Percentiles rank a stretch among this genome's conserved stretches.
phyloP scores from a whole-genome alignment of 2,113 vertebrate genomes.

The Gopherus evgoodei region DNA sequence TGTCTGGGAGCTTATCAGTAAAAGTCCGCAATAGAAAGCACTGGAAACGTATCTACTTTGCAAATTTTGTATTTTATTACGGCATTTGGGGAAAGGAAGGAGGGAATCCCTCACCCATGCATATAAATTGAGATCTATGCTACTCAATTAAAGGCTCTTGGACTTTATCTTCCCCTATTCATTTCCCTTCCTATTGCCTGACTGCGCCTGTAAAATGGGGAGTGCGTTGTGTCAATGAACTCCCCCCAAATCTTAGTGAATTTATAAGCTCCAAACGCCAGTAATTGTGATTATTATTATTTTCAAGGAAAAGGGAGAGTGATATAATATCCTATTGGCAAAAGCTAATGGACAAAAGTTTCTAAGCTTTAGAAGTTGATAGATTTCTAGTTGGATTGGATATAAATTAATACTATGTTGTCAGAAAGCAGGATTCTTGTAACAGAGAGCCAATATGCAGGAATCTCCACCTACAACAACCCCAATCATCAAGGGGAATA shows the following conservation, averaged over 20 bases:
- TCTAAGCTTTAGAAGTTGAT: constrained; percentile 31
- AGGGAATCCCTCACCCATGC: not conserved
- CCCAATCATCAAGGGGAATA: not conserved
- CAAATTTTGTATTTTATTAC: not conserved
- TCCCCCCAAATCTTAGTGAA: constrained; percentile 26
- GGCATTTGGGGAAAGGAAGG: not conserved
- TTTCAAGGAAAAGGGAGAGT: not conserved
- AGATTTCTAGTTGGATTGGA: constrained; percentile 25
- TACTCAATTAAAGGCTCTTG: constrained; percentile 52
- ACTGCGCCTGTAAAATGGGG: constrained; percentile 54
- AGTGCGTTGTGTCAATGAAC: constrained; percentile 57
- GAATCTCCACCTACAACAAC: not conserved
- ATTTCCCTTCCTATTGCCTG: constrained; percentile 71
- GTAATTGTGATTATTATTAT: constrained; percentile 58
- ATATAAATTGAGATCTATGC: constrained; percentile 19
- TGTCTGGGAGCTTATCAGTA: not conserved
- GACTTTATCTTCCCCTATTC: constrained; percentile 56
- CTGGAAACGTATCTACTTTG: not conserved
- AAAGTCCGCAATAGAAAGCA: not conserved
- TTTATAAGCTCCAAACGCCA: constrained; percentile 51
- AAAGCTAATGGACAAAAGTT: not conserved
- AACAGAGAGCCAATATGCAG: not conserved
- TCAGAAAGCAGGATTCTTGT: not conserved
- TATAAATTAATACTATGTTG: not conserved
- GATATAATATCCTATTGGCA: constrained; percentile 44